Evolutionary conservation across 2,888 invertebrate species (phyloP), one percentile per base, ranked within the genome.

Genomic region (Drosophila mulleri): DNA sequence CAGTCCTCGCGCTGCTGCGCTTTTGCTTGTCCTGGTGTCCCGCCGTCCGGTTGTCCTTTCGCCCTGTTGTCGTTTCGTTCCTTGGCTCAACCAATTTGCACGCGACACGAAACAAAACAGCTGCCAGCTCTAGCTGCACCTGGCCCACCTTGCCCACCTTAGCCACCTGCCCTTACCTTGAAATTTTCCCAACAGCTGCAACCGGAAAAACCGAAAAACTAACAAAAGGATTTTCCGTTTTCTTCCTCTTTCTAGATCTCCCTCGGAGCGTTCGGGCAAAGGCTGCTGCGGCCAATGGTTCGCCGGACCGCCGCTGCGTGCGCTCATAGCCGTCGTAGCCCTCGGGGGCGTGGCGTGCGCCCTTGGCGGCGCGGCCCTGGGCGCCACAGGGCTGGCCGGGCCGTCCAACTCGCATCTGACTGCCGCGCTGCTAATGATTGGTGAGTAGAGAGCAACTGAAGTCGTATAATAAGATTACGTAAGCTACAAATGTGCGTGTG

Each of bases 251-350:
- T 88, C 37, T 79, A 93, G 93, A 87, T 92, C 93, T 74, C 93
- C 93, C 77, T 93, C 93, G 67, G 93, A 93, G 89, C 92, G 93
- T 71, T 93, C 93, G 71, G 93, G 93, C 63, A 93, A 93, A 82
- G 93, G 93, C 66, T 93, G 93, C 72, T 93, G 93, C 69, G 93
- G 93, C 69, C 92, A 93, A 82, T 93, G 93, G 93, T 93, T 93
- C 80, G 92, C 93, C 41, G 93, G 93, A 45, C 93, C 93, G 53
- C 93, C 93, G 59, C 77, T 93, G 74, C 91, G 93, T 53, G 92
- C 93, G 48, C 89, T 93, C 69, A 93, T 93, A 65, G 93, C 93
- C 50, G 92, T 93, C 35, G 93, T 93, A 23, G 93, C 93, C 20
- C 79, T 93, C 53, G 93, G 93, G 59, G 93, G 93, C 70, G 91